A percentile compares a stretch with the other conserved stretches of the same genome.
Conservation (phyloP, 2,888 invertebrate genomes). For the Harpalus rubripes region DNA sequence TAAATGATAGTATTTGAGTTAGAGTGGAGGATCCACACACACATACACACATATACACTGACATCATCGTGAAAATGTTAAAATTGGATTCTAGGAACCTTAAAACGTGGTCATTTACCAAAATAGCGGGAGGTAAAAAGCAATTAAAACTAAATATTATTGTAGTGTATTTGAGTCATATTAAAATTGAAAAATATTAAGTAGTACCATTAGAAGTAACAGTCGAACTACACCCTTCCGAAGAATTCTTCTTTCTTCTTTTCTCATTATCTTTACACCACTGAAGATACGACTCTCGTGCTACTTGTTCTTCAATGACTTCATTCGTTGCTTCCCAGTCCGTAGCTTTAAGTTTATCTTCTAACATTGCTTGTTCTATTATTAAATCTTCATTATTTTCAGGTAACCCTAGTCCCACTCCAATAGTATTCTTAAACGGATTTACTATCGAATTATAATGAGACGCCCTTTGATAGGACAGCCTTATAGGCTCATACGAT, state of each 20-base stretch:
- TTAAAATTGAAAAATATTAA: too few relatives aligned
- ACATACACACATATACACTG: too few relatives aligned
- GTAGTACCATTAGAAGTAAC: conserved; percentile 72
- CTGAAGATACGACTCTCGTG: conserved; percentile 90
- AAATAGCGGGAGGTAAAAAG: too few relatives aligned
- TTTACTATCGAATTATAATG: conserved; percentile 94
- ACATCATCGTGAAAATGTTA: too few relatives aligned
- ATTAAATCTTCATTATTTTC: conserved; percentile 89
- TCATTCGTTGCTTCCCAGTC: conserved; percentile 96
- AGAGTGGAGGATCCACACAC: too few relatives aligned
- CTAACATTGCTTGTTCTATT: conserved; percentile 92
- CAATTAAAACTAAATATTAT: too few relatives aligned
- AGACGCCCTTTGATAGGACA: conserved; percentile 91
- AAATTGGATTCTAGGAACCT: too few relatives aligned
- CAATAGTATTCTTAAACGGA: conserved; percentile 89
- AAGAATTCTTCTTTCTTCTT: conserved; percentile 73
- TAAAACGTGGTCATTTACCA: too few relatives aligned
- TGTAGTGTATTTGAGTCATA: too few relatives aligned
- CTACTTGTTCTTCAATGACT: conserved; percentile 91
- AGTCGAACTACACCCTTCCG: conserved; percentile 75
- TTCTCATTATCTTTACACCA: conserved; percentile 74
- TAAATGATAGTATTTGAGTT: too few relatives aligned
- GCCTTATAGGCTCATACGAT: conserved; percentile 87
- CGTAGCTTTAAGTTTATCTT: conserved; percentile 92
- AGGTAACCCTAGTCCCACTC: conserved; percentile 91